A percentile compares a stretch with the other conserved stretches of the same genome.
Conservation (phyloP, 37 sponge, comb jelly and placozoan species). For the Lycopodina hypogea region DNA sequence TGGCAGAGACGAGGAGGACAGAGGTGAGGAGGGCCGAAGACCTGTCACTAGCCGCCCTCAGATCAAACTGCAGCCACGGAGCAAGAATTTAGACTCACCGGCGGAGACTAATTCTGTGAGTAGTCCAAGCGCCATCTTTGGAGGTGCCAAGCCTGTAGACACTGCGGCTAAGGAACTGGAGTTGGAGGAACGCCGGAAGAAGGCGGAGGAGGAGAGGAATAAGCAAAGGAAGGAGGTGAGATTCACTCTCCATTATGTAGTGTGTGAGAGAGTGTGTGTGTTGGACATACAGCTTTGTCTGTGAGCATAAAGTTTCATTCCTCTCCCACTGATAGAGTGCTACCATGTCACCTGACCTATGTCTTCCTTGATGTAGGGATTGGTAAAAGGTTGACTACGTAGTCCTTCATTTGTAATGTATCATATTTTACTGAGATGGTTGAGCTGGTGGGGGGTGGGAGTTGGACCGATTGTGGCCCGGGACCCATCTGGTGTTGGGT, state of each 20-base stretch:
- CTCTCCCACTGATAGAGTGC: not conserved
- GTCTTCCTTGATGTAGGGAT: too few relatives aligned
- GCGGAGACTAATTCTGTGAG: not conserved
- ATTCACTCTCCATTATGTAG: not conserved
- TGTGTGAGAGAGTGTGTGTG: not conserved
- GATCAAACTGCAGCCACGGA: conserved; percentile 62
- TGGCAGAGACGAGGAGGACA: conserved; percentile 14
- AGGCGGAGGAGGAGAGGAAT: conserved; percentile 29
- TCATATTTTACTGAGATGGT: too few relatives aligned
- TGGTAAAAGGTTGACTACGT: too few relatives aligned
- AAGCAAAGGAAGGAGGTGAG: conserved; percentile 1
- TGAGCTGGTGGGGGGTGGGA: too few relatives aligned
- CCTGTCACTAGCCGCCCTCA: conserved; percentile 37
- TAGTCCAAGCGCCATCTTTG: conserved; percentile 71
- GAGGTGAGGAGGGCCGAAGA: not conserved
- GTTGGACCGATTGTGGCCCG: too few relatives aligned
- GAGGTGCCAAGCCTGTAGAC: conserved; percentile 91
- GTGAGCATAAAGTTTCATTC: too few relatives aligned
- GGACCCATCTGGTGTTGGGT: too few relatives aligned
- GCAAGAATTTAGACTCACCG: conserved; percentile 29
- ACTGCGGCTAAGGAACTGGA: conserved; percentile 77
- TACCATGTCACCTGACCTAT: too few relatives aligned
- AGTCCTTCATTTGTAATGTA: too few relatives aligned
- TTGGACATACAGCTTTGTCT: not conserved
- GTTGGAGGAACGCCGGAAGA: conserved; percentile 66